Percentiles rank a stretch among this genome's conserved stretches.
phyloP scores from a whole-genome alignment of 1,140 invertebrate genomes.

The Heliconius melpomene region DNA sequence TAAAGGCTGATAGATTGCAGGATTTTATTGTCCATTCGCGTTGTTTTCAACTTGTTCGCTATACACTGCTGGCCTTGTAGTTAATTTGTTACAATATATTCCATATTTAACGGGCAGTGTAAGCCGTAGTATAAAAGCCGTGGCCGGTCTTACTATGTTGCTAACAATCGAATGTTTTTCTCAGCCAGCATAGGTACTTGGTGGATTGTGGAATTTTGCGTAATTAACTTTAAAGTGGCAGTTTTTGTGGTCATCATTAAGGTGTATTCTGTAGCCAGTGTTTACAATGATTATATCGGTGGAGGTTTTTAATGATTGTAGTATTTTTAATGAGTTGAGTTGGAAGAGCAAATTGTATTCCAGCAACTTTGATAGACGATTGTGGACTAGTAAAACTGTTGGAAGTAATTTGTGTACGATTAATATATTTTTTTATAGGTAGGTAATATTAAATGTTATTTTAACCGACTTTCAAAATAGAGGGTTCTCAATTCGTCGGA shows the following conservation, averaged over 20 bases:
- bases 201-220: constrained; percentile 73
- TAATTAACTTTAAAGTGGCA: constrained; percentile 71
- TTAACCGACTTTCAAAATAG: too few relatives aligned
- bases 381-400: not conserved
- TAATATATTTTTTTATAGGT: too few relatives aligned
- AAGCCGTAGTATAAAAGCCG: constrained; percentile 38
- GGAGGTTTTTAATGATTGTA: constrained; percentile 43
- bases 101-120: constrained; percentile 34
- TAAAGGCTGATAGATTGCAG: constrained; percentile 37
- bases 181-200: constrained; percentile 37
- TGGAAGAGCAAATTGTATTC: constrained; percentile 17
- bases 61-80: not conserved
- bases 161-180: constrained; percentile 54
- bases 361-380: constrained; percentile 12
- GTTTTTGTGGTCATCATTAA: constrained; percentile 68
- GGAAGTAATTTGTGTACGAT: too few relatives aligned
- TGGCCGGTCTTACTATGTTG: constrained; percentile 59
- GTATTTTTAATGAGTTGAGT: constrained; percentile 57
- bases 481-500: too few relatives aligned
- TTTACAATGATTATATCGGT: constrained; percentile 29
- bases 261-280: constrained; percentile 36
- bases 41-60: constrained; percentile 16
- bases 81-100: not conserved
- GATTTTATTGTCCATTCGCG: constrained; percentile 27
- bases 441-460: too few relatives aligned